Evolutionary conservation across 1,140 invertebrate species (phyloP), one percentile per base, ranked within the genome.

Genomic region (Lasaia peninsularis): DNA sequence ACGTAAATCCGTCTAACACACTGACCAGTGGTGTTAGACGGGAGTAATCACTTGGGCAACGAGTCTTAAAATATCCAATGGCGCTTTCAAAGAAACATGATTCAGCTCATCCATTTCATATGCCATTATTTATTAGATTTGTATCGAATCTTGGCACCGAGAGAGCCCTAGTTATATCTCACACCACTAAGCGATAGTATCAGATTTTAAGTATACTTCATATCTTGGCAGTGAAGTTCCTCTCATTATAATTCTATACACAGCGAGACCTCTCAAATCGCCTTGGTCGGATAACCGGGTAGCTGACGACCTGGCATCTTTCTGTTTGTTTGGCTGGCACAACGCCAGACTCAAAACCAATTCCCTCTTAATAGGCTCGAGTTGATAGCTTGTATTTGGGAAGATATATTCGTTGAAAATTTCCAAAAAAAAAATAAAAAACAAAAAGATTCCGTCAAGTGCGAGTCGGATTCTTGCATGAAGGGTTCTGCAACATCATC

Each of bases 131-230:
- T 28, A 28, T 28, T 28, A 7, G 24, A 28, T 28, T 40, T 14
- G 8, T 16, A 40, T 40, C 7, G 16, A 16, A 40, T 40, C 35
- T 40, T 40, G 35, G 35, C 35, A 40, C 35, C 9, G 24, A 40
- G 9, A 8, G 37, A 40, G 12, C 12, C 1, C 7, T 16, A 40
- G 37, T 40, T 16, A 40, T 40, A 16, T 18, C 37, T 9, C 2
- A 16, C 14, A 9, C 12, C 16, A 16, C 37, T 40, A 16, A 40
- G 37, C 37, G 8, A 40, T 18, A 40, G 37, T 40, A 40, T 40
- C 37, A 40, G 37, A 40, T 40, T 40, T 40, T 40, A 18, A 40
- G 37, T 14, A 40, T 40, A 40, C 37, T 40, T 40, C 37, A 40
- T 40, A 16, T 40, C 37, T 40, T 40, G 37, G 37, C 37, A 16